These are phyloP conservation scores for Takifugu ocellatus DNA, from an alignment of 2,797 vertebrate genomes.

Conservation along the genomic window DNA sequence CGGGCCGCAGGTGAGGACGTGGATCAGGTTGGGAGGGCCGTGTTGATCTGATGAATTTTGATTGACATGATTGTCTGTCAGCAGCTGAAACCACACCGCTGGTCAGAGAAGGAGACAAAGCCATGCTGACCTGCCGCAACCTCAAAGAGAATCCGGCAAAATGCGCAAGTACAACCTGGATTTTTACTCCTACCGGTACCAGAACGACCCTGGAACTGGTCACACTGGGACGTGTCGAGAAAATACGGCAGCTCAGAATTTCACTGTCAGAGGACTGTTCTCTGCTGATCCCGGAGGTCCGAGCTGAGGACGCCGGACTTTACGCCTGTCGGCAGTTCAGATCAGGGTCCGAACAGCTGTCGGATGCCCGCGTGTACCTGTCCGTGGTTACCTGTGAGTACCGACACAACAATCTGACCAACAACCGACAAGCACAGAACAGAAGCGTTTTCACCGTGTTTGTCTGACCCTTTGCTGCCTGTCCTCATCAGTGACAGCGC, in stretches of 20 bases:
- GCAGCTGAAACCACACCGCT: background rate
- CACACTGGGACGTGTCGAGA: background rate
- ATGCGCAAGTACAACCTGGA: background rate
- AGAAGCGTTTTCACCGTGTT: background rate
- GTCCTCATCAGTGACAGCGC: conserved; percentile 18
- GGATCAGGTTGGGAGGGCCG: background rate
- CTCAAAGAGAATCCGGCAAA: accelerated
- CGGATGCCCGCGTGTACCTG: accelerated
- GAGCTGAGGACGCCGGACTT: background rate
- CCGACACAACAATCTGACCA: background rate
- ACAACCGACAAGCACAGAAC: background rate
- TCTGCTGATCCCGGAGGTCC: conserved; percentile 1
- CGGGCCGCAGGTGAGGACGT: background rate
- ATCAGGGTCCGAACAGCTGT: accelerated
- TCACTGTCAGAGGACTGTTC: background rate
- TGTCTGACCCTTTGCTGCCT: background rate
- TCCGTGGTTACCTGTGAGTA: conserved; percentile 6
- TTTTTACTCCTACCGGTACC: background rate
- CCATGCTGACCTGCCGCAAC: conserved; percentile 1
- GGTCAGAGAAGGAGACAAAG: background rate
- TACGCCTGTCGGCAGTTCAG: background rate
- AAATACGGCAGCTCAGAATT: background rate
- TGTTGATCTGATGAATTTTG: background rate
- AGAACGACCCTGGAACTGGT: background rate
- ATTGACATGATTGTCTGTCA: background rate